phyloP scores from a whole-genome alignment of 1,140 invertebrate species.

The Orius laevigatus region DNA sequence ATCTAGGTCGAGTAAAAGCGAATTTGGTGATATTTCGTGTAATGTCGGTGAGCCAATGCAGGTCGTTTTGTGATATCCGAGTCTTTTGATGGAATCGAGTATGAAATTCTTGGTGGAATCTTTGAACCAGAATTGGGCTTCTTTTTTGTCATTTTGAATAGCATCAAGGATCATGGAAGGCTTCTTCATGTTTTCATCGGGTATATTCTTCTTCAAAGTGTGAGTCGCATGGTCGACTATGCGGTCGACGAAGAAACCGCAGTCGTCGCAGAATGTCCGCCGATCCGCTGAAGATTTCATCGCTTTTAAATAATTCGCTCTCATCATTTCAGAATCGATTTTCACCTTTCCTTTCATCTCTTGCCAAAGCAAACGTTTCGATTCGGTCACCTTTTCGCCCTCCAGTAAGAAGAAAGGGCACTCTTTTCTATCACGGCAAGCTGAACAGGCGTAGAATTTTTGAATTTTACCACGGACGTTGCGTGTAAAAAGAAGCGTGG shows the following conservation, averaged over 20 bases:
- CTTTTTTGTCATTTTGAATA: constrained; percentile 44
- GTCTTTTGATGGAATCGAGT: neutral
- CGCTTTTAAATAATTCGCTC: neutral
- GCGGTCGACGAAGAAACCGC: constrained; percentile 38
- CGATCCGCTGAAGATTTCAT: constrained; percentile 6
- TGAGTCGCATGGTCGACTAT: constrained; percentile 31
- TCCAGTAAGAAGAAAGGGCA: constrained; percentile 48
- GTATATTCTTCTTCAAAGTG: constrained; percentile 28
- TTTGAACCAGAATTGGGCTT: constrained; percentile 30
- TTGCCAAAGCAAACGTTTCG: constrained; percentile 33
- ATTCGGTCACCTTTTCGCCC: constrained; percentile 31
- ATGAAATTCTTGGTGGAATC: neutral
- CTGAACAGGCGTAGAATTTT: constrained; percentile 60
- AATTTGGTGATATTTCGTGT: constrained; percentile 24
- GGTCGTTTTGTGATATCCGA: neutral
- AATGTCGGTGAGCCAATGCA: constrained; percentile 4
- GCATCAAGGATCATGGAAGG: constrained; percentile 43
- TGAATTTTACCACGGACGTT: constrained; percentile 1
- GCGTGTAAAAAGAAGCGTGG: constrained; percentile 10
- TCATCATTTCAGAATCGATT: constrained; percentile 25
- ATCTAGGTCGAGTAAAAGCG: constrained; percentile 62
- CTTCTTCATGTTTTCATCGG: constrained; percentile 31
- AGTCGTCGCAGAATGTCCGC: constrained; percentile 41
- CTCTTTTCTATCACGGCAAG: constrained; percentile 53
- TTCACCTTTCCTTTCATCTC: constrained; percentile 31